phyloP scores from a whole-genome alignment of 1,140 invertebrate genomes.

The Apolygus lucorum region DNA sequence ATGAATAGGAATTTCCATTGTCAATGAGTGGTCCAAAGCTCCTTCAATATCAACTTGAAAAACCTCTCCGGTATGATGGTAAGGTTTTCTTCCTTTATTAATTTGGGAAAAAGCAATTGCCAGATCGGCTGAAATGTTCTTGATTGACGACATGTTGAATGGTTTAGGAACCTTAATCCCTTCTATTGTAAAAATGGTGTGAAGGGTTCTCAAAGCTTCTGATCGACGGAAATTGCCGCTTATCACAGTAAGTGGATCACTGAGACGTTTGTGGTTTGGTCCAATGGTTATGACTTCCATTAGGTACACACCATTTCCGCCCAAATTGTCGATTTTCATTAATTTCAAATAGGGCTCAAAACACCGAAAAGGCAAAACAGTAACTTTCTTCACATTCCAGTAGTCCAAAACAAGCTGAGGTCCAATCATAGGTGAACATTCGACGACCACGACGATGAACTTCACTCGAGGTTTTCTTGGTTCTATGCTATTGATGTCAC shows the following conservation, averaged over 20 bases:
- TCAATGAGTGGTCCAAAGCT: slow-evolving; percentile 65
- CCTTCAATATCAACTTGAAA: slow-evolving; percentile 82
- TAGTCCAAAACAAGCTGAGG: slow-evolving; percentile 42
- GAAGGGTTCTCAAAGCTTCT: neutral
- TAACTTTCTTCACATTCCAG: slow-evolving; percentile 30
- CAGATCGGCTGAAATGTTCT: slow-evolving; percentile 42
- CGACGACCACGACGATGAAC: slow-evolving; percentile 51
- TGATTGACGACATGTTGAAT: slow-evolving; percentile 41
- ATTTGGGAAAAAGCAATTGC: neutral
- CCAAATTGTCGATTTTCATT: neutral
- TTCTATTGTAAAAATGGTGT: neutral
- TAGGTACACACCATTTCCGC: too few species aligned
- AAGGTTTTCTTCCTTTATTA: neutral
- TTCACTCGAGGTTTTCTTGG: slow-evolving; percentile 38
- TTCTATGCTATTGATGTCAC: slow-evolving; percentile 41
- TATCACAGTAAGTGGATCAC: neutral
- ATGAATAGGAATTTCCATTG: slow-evolving; percentile 65
- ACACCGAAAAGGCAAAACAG: neutral
- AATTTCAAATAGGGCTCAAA: neutral
- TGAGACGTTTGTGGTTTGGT: too few species aligned
- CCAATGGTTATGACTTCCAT: too few species aligned
- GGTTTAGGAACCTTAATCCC: neutral
- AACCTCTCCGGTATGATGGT: slow-evolving; percentile 43
- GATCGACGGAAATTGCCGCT: neutral
- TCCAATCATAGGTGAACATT: slow-evolving; percentile 19